These are phyloP conservation scores for Bolinopsis microptera DNA, from an alignment of 37 sponge, comb jelly and placozoan genomes.

Conservation along the genomic window DNA sequence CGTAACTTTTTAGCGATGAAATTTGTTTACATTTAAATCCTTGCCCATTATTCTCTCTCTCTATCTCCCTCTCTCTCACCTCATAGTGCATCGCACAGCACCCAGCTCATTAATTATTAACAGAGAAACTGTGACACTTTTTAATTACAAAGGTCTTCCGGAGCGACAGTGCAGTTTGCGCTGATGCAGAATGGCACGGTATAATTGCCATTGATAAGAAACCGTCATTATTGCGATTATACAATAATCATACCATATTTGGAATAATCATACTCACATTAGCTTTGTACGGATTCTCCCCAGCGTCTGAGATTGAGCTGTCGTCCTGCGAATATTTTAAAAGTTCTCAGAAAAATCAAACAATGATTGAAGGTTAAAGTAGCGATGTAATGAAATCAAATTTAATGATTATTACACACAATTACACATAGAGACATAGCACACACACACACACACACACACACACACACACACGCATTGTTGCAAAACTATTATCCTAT, in stretches of 20 bases:
- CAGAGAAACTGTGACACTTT: background rate
- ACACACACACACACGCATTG: no score
- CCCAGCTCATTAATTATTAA: no score
- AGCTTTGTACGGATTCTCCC: background rate
- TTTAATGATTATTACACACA: no score
- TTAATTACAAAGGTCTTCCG: background rate
- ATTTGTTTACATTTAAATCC: no score
- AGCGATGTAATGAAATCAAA: background rate
- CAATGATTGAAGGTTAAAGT: background rate
- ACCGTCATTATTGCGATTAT: constrained; percentile 13
- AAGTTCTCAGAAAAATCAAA: background rate
- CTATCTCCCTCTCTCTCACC: no score
- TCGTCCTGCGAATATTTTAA: constrained; percentile 14
- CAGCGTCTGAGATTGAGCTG: constrained; percentile 8
- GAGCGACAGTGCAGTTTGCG: no score
- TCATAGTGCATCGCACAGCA: no score
- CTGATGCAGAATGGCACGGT: background rate
- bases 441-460: no score
- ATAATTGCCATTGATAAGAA: constrained; percentile 32
- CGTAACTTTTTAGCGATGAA: no score
- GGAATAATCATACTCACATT: constrained; percentile 9
- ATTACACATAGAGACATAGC: no score
- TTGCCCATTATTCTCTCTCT: no score
- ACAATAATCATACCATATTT: constrained; percentile 3
- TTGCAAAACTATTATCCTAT: no score